Percentiles rank a stretch among this genome's conserved stretches.
phyloP scores from a whole-genome alignment of 1,140 invertebrate species.

The Drosophila carrolli region DNA sequence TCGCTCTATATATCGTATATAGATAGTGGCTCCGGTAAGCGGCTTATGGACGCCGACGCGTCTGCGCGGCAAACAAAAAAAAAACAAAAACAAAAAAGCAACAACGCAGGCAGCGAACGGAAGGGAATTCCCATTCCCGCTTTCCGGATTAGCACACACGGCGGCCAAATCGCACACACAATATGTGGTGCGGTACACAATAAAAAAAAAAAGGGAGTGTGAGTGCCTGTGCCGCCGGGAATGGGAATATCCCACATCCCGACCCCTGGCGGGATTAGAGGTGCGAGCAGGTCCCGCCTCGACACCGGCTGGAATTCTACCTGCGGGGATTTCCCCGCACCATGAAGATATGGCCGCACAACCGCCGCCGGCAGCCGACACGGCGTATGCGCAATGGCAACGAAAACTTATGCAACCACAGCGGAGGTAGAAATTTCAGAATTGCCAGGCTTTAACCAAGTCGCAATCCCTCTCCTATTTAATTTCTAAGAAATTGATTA shows the following conservation, averaged over 20 bases:
- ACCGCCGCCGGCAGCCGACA: conserved; percentile 12
- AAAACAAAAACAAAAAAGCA: no score
- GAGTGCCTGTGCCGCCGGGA: not conserved
- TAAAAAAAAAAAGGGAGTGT: conserved; percentile 15
- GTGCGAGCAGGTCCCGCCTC: conserved; percentile 65
- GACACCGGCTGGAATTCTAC: conserved; percentile 11
- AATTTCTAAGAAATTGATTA: no score
- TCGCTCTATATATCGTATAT: not conserved
- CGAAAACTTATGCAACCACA: conserved; percentile 33
- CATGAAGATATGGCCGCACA: not conserved
- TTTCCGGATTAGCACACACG: conserved; percentile 72
- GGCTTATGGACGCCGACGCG: conserved; percentile 45
- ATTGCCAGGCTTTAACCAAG: no score
- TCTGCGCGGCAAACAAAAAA: conserved; percentile 27
- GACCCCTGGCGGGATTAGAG: conserved; percentile 56
- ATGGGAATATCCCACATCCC: conserved; percentile 34
- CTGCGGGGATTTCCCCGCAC: conserved; percentile 34
- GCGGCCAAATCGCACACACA: conserved; percentile 12
- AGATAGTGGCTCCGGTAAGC: conserved; percentile 25
- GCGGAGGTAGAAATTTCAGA: not conserved
- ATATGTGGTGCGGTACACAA: conserved; percentile 16
- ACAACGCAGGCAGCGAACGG: conserved; percentile 37
- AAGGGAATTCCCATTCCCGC: conserved; percentile 82
- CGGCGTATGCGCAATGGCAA: conserved; percentile 43
- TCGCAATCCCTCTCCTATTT: no score